Evolutionary conservation across 2,113 vertebrate genomes (phyloP).

Genomic region (Grammomys dolichurus): DNA sequence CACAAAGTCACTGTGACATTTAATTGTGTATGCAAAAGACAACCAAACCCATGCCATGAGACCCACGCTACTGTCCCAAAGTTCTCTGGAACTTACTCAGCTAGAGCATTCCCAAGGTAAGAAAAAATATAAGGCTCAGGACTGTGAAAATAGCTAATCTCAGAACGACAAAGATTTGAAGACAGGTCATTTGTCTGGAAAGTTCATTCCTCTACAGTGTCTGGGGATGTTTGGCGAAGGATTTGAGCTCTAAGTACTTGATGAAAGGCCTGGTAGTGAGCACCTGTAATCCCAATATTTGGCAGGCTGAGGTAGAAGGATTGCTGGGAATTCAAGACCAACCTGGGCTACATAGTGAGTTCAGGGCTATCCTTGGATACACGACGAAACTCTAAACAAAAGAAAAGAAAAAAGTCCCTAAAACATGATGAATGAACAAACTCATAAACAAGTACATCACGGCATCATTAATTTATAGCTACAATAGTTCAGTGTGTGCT

Average conservation of each 20-base stretch:
- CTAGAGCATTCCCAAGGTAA: not conserved
- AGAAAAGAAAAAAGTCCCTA: not conserved
- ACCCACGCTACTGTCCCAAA: not conserved
- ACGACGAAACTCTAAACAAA: not conserved
- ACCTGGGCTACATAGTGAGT: not conserved
- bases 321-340: not conserved
- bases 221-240: not conserved
- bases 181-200: conserved; percentile 43
- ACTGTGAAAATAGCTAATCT: conserved; percentile 31
- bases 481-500: not conserved
- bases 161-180: not conserved
- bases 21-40: not conserved
- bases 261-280: not conserved
- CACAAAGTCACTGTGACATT: not conserved
- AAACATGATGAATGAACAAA: not conserved
- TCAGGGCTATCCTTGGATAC: not conserved
- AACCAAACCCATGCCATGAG: not conserved
- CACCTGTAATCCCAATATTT: not conserved
- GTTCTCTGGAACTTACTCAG: not conserved
- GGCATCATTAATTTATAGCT: not conserved
- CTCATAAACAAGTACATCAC: not conserved
- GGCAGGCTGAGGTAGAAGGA: not conserved
- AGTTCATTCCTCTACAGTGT: not conserved
- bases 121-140: conserved; percentile 4
- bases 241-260: conserved; percentile 10